Percentiles rank a stretch among this genome's conserved stretches.
Conservation (phyloP, 1,140 invertebrate species). For the Ostrea denselamellosa region DNA sequence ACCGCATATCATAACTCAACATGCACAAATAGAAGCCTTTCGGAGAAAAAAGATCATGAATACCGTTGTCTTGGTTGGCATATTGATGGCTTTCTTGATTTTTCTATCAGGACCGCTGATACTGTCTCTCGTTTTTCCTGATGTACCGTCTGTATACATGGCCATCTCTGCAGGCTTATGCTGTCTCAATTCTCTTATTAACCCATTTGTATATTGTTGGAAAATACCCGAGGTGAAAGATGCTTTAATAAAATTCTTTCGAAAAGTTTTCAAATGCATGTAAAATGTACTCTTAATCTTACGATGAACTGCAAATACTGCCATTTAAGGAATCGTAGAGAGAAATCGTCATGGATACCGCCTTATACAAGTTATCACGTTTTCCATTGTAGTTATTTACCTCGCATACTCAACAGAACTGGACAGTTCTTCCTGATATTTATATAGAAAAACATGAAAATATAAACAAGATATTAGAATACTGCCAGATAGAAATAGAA, state of each 20-base stretch:
- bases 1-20: neutral
- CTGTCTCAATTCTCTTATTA: neutral
- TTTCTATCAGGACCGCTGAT: constrained; percentile 12
- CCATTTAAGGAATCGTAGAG: too few species aligned
- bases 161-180: neutral
- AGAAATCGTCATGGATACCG: too few species aligned
- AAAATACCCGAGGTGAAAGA: neutral
- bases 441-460: too few species aligned
- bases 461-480: too few species aligned
- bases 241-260: neutral
- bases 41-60: constrained; percentile 16
- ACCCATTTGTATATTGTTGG: constrained; percentile 7
- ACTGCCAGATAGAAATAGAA: too few species aligned
- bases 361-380: too few species aligned
- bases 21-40: neutral
- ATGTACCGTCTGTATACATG: neutral
- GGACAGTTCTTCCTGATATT: too few species aligned
- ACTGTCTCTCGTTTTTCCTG: neutral
- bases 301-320: too few species aligned
- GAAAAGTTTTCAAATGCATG: neutral
- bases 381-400: too few species aligned
- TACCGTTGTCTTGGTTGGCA: neutral
- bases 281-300: too few species aligned
- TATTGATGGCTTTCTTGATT: neutral
- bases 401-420: too few species aligned